Conservation (phyloP, 2,113 vertebrate genomes). For the Sialia sialis region DNA sequence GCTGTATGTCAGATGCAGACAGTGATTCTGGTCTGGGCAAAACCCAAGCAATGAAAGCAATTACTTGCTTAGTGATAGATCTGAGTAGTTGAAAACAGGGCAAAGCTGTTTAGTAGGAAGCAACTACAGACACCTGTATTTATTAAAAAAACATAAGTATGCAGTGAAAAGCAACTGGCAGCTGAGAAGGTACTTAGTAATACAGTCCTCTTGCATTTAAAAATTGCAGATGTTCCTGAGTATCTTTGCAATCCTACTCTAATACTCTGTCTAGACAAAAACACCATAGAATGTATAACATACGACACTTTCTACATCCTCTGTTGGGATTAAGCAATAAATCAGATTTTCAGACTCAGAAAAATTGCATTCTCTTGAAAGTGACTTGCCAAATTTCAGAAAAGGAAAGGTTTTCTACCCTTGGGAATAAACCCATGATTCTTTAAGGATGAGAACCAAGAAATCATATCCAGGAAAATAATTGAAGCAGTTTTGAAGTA, state of each 20-base stretch:
- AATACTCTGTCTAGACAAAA: slow-evolving; percentile 71
- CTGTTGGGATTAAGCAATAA: slow-evolving; percentile 53
- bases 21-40: background rate
- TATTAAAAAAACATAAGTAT: background rate
- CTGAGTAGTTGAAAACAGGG: background rate
- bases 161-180: background rate
- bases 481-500: background rate
- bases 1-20: background rate
- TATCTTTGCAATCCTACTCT: slow-evolving; percentile 33
- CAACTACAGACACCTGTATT: background rate
- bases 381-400: slow-evolving; percentile 29
- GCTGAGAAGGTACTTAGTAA: slow-evolving; percentile 35
- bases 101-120: background rate
- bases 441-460: background rate
- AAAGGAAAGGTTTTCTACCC: background rate
- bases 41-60: background rate
- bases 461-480: background rate
- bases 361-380: slow-evolving; percentile 23
- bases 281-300: slow-evolving; percentile 32
- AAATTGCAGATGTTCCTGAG: slow-evolving; percentile 38
- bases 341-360: slow-evolving; percentile 40
- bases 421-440: background rate
- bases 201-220: background rate
- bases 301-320: slow-evolving; percentile 33
- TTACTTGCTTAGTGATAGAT: background rate